These are phyloP conservation scores for Mus caroli DNA, from an alignment of 2,797 vertebrate species.

Conservation along the genomic window DNA sequence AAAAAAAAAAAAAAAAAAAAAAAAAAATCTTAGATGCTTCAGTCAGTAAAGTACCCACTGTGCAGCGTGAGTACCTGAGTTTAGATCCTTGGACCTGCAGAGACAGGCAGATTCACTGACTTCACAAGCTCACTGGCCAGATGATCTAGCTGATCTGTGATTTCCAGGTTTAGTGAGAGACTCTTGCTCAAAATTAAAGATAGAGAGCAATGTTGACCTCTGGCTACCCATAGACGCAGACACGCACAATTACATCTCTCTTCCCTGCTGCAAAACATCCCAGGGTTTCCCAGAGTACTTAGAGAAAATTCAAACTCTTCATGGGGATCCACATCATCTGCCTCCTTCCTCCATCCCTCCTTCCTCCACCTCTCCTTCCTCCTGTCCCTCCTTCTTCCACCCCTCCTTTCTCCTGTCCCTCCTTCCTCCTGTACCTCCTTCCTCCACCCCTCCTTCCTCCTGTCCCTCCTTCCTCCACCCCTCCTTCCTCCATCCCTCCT, in stretches of 20 bases:
- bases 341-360: rapidly evolving
- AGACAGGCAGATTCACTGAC: background rate
- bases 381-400: rapidly evolving
- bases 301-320: background rate
- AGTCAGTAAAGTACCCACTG: too few species aligned
- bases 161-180: background rate
- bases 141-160: background rate
- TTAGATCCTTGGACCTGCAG: background rate
- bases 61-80: background rate
- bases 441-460: background rate
- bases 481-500: rapidly evolving
- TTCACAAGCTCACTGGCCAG: background rate
- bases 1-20: too few species aligned
- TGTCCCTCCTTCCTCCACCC: too few species aligned
- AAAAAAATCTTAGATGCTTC: background rate
- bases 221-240: background rate
- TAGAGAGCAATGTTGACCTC: background rate
- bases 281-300: background rate
- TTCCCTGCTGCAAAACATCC: background rate
- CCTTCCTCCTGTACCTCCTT: too few species aligned
- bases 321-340: background rate
- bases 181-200: background rate
- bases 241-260: background rate
- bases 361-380: background rate
- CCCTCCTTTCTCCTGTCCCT: too few species aligned